These are phyloP conservation scores for Sciaenops ocellatus DNA, from an alignment of 2,797 vertebrate genomes.

Conservation along the genomic window DNA sequence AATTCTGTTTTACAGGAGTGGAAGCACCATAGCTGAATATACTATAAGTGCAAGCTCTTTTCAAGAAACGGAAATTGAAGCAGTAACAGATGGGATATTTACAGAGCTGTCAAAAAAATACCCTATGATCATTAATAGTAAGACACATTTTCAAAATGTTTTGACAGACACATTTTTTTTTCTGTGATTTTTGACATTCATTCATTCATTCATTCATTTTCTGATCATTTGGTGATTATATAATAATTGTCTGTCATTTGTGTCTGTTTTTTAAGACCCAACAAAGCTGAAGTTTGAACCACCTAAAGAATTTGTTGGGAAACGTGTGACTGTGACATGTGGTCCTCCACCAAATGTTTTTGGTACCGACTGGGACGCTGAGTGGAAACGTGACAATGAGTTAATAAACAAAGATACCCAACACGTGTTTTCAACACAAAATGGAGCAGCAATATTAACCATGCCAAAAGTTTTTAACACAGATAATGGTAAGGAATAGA, in stretches of 20 bases:
- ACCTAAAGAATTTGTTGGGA: neutral
- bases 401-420: rapidly evolving
- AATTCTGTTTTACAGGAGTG: slow-evolving; percentile 75
- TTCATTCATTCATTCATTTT: no score
- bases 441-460: slow-evolving; percentile 11
- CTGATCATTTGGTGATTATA: neutral
- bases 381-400: slow-evolving; percentile 56
- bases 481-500: slow-evolving; percentile 69
- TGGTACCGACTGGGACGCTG: rapidly evolving
- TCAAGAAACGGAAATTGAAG: slow-evolving; percentile 13
- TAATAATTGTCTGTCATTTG: neutral
- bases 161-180: neutral
- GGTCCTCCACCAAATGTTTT: slow-evolving; percentile 12
- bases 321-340: slow-evolving; percentile 42
- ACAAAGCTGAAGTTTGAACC: rapidly evolving
- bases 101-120: slow-evolving; percentile 37
- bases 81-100: slow-evolving; percentile 53
- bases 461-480: neutral
- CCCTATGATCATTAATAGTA: slow-evolving; percentile 36
- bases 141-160: neutral
- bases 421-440: neutral
- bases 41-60: slow-evolving; percentile 57
- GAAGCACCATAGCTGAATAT: slow-evolving; percentile 83
- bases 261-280: neutral
- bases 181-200: neutral